These are phyloP conservation scores for Aurelia sp. DNA, from an alignment of 30 jellyfish, hydroid and myxozoan genomes.

Conservation along the genomic window DNA sequence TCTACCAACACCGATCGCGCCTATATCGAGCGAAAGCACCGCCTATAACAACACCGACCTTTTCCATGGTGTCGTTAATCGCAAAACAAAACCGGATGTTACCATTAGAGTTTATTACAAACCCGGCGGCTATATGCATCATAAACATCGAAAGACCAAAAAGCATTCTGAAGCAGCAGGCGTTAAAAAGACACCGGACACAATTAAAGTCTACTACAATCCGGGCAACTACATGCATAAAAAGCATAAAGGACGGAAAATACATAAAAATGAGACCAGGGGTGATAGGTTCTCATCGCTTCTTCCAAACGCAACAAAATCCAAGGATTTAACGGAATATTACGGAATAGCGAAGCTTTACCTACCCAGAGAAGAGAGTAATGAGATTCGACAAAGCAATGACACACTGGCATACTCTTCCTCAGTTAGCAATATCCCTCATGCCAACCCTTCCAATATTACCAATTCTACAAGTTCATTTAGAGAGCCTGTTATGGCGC, in stretches of 20 bases:
- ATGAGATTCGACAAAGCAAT: neutral
- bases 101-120: constrained; percentile 50
- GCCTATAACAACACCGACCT: constrained; percentile 35
- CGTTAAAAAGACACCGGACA: neutral
- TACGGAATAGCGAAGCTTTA: constrained; percentile 56
- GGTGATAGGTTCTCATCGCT: neutral
- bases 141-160: constrained; percentile 15
- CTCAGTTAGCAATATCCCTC: too few relatives aligned
- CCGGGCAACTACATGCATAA: neutral
- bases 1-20: too few relatives aligned
- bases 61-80: constrained; percentile 17
- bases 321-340: constrained; percentile 30
- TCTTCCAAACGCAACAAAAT: neutral
- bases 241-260: neutral
- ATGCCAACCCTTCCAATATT: too few relatives aligned
- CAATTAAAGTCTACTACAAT: constrained; percentile 8
- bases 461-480: too few relatives aligned
- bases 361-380: neutral
- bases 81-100: constrained; percentile 30
- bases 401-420: too few relatives aligned
- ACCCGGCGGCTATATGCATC: constrained; percentile 16
- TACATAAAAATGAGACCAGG: neutral
- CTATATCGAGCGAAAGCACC: neutral
- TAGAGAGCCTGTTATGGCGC: too few relatives aligned
- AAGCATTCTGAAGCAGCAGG: neutral